A percentile compares a stretch with the other conserved stretches of the same genome.
phyloP scores from a whole-genome alignment of 2,113 vertebrate species.

The Clupea harengus region DNA sequence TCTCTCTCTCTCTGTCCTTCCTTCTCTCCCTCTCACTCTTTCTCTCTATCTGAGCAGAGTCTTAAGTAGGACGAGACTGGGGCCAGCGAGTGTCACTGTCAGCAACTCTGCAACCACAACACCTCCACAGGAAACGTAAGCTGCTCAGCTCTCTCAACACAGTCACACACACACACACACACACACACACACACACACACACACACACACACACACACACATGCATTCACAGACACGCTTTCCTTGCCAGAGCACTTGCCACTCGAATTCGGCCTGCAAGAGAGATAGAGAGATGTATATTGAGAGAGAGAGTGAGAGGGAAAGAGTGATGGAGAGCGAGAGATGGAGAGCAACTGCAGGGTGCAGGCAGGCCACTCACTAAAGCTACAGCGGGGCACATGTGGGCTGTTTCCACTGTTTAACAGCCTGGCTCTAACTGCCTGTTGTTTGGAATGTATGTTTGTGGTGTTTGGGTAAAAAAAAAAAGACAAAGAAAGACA shows the following conservation, averaged over 20 bases:
- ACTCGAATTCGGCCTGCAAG: not conserved
- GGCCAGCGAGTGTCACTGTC: constrained; percentile 70
- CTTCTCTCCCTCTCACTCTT: not conserved
- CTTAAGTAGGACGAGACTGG: constrained; percentile 74
- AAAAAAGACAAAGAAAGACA: not conserved
- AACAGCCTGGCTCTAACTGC: not conserved
- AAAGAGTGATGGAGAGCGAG: not conserved
- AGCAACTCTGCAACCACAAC: constrained; percentile 72
- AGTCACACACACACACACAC: constrained; percentile 1
- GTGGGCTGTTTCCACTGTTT: not conserved
- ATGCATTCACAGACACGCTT: not conserved
- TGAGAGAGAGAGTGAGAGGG: not conserved
- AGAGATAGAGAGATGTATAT: not conserved
- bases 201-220: not conserved
- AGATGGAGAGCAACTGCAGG: not conserved
- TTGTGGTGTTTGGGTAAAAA: not conserved
- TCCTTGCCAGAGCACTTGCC: not conserved
- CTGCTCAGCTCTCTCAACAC: constrained; percentile 45
- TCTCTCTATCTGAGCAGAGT: not conserved
- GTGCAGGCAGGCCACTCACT: not conserved
- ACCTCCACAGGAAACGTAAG: constrained; percentile 65
- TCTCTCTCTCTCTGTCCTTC: not conserved
- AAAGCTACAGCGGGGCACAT: not conserved
- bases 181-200: not conserved
- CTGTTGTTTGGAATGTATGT: not conserved